Evolutionary conservation across 2,797 vertebrate genomes (phyloP), one percentile per base, ranked within the genome.

Genomic region (Lutjanus campechanus): DNA sequence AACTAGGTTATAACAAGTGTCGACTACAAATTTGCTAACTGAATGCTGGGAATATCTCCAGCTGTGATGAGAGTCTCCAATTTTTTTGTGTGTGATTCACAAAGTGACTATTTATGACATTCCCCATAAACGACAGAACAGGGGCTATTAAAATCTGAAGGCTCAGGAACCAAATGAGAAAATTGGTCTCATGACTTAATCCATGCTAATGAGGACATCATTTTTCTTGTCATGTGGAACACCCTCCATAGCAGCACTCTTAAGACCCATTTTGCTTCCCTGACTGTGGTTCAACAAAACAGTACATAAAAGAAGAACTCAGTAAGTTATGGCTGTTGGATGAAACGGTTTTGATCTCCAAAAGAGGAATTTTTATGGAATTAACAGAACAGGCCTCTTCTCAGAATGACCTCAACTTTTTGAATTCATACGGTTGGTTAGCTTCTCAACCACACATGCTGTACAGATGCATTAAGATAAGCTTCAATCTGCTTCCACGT

Each of bases 101-200:
- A 86, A 85, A 90, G 83, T 76, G 83, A 81, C 77, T 82, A 85
- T 87, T 91, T 82, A 76, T 89, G 84, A 87, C 81, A 74, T 79
- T 76, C 77, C 69, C 70, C 79, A 70, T 90, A 82, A 90, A 93
- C 75, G 67, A 69, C 69, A 87, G 79, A 90, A 81, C 71, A 77
- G 79, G 68, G 76, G 73, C 77, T 86, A 75, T 89, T 84, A 89
- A 87, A 88, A 76, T 87, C 73, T 78, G 67, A 80, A 79, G 70
- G 79, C 76, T 60, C 46, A 22, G 79, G 63, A 85, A 84, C 72
- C 66, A 74, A 85, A 88, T 84, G 84, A 84, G 64, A 82, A 90
- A 87, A 89, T 66, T 73, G 84, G 72, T 86, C 79, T 88, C 72
- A 82, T 88, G 82, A 84, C 85, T 88, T 86, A 89, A 91, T 90